phyloP scores from a whole-genome alignment of 2,888 invertebrate species.

The Aleiodes leptofemur region DNA sequence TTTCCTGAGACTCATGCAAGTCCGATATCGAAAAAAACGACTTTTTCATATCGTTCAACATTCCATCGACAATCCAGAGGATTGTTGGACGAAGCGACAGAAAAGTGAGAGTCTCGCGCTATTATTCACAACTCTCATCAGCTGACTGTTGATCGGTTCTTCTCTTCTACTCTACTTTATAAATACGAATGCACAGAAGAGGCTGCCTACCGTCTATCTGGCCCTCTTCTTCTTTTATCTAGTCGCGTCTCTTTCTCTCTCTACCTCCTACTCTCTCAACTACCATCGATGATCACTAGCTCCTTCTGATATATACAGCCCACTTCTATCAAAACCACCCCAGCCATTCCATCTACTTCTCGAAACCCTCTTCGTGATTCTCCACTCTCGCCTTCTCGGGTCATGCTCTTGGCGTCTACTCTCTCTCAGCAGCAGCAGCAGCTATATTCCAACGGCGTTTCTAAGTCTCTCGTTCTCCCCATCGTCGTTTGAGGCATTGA shows the following conservation, averaged over 20 bases:
- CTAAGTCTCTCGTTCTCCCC: slow-evolving; percentile 59
- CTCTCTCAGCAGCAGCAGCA: slow-evolving; percentile 43
- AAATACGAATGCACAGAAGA: slow-evolving; percentile 34
- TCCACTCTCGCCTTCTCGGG: slow-evolving; percentile 42
- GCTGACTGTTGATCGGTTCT: slow-evolving; percentile 67
- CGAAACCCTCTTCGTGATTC: slow-evolving; percentile 26
- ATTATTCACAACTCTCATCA: slow-evolving; percentile 64
- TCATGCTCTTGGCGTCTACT: slow-evolving; percentile 45
- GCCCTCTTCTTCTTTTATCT: slow-evolving; percentile 1
- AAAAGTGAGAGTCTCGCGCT: slow-evolving; percentile 64
- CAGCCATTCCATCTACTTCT: slow-evolving; percentile 24
- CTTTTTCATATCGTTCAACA: no score
- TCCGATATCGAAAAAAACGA: no score
- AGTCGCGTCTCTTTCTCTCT: slow-evolving; percentile 3
- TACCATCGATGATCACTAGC: slow-evolving; percentile 48
- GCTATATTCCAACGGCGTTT: slow-evolving; percentile 53
- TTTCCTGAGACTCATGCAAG: no score
- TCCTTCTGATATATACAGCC: slow-evolving; percentile 35
- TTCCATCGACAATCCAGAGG: slow-evolving; percentile 63
- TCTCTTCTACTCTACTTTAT: slow-evolving; percentile 29
- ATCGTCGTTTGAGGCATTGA: slow-evolving; percentile 61
- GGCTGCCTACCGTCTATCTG: slow-evolving; percentile 31
- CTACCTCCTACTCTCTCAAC: slow-evolving; percentile 24
- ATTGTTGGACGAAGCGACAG: slow-evolving; percentile 55
- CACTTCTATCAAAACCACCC: slow-evolving; percentile 34